A percentile compares a stretch with the other conserved stretches of the same genome.
These are phyloP conservation scores for Mya arenaria DNA, from an alignment of 1,140 invertebrate genomes.

Conservation along the genomic window DNA sequence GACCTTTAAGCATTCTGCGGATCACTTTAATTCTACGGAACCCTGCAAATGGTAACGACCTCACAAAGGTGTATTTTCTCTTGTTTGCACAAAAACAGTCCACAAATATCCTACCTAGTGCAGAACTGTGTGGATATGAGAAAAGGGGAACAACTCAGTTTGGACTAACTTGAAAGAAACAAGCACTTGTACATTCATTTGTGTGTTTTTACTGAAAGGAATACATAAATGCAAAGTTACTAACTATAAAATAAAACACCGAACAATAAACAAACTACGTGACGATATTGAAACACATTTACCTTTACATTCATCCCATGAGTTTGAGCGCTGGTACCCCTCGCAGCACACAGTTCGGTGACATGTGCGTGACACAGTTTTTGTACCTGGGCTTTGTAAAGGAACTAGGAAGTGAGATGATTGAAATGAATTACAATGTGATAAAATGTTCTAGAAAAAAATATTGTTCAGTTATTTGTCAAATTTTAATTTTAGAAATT, in stretches of 20 bases:
- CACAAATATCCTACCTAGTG: too few species aligned
- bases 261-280: background rate
- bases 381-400: background rate
- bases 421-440: background rate
- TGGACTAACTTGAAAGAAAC: background rate
- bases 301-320: background rate
- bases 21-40: background rate
- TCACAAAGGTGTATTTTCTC: background rate
- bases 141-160: background rate
- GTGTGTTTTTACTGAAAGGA: background rate
- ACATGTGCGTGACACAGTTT: background rate
- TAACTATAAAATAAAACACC: background rate
- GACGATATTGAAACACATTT: background rate
- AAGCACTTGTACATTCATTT: background rate
- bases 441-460: background rate
- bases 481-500: background rate
- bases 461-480: background rate
- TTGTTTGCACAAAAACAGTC: too few species aligned
- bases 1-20: background rate
- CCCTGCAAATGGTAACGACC: background rate
- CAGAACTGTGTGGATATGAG: too few species aligned
- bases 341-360: background rate
- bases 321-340: background rate
- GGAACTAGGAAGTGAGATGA: background rate
- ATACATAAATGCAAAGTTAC: background rate